These are phyloP conservation scores for Centropus unirufus DNA, from an alignment of 2,113 vertebrate species.

Conservation along the genomic window DNA sequence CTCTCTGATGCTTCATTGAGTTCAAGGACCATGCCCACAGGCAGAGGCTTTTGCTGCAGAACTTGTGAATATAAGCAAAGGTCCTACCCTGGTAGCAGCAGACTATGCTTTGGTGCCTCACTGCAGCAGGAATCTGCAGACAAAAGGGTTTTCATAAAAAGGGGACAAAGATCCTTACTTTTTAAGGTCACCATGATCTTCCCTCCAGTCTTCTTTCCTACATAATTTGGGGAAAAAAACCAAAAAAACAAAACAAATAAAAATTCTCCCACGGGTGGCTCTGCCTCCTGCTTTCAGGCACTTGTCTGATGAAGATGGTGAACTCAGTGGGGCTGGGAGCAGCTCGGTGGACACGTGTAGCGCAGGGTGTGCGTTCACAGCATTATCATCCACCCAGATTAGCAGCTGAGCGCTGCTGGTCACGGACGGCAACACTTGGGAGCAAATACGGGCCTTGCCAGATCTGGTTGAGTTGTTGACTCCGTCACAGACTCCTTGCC, in stretches of 20 bases:
- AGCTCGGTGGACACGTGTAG: not conserved
- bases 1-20: not conserved
- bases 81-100: not conserved
- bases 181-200: not conserved
- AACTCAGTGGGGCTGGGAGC: not conserved
- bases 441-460: not conserved
- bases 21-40: not conserved
- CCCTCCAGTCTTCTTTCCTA: not conserved
- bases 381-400: not conserved
- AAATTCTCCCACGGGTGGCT: not conserved
- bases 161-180: not conserved
- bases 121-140: constrained; percentile 40
- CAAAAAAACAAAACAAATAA: not conserved
- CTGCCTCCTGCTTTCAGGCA: not conserved
- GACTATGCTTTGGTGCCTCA: constrained; percentile 41
- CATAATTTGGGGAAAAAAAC: not conserved
- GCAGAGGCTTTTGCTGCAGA: constrained; percentile 30
- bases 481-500: not conserved
- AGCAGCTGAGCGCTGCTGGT: not conserved
- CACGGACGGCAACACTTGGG: not conserved
- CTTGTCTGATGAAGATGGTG: not conserved
- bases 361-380: not conserved
- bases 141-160: constrained; percentile 39
- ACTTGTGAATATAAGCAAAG: constrained; percentile 50
- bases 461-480: not conserved